A percentile compares a stretch with the other conserved stretches of the same genome.
Evolutionary conservation across 1,140 invertebrate species (phyloP).

Genomic region (Lethrus apterus): DNA sequence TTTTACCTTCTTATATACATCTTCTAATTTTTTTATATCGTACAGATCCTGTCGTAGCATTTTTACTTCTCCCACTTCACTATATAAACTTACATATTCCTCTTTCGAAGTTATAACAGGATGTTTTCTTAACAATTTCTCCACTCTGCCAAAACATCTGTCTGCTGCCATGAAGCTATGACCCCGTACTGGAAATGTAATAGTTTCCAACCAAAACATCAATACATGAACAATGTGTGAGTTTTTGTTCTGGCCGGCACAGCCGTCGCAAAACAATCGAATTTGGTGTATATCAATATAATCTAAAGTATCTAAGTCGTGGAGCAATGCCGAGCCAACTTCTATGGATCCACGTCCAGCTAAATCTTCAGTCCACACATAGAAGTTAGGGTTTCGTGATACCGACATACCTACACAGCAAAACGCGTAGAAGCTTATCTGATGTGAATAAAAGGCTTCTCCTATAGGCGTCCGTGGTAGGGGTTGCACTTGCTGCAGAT

Average conservation of each 20-base stretch:
- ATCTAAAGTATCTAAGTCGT: constrained; percentile 1
- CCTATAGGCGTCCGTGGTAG: constrained; percentile 6
- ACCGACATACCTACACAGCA: constrained; percentile 3
- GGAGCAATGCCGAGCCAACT: constrained; percentile 5
- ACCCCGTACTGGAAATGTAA: constrained; percentile 27
- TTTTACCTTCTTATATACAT: constrained; percentile 20
- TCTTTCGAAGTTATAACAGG: constrained; percentile 13
- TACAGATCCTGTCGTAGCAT: constrained; percentile 6
- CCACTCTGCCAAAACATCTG: constrained; percentile 28
- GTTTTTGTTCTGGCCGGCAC: constrained; percentile 30
- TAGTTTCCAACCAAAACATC: constrained; percentile 1
- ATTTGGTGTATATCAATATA: constrained; percentile 9
- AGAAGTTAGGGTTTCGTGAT: constrained; percentile 6
- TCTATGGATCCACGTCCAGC: constrained; percentile 4
- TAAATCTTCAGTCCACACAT: constrained; percentile 9
- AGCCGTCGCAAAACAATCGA: constrained; percentile 29
- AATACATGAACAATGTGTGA: constrained; percentile 9
- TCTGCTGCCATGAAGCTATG: constrained; percentile 28
- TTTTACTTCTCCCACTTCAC: neutral
- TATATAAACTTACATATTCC: constrained; percentile 14
- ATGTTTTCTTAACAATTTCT: constrained; percentile 25
- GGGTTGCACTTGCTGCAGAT: constrained; percentile 9
- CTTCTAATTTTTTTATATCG: constrained; percentile 21
- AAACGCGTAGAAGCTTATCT: constrained; percentile 12
- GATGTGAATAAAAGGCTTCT: constrained; percentile 7